Evolutionary conservation across 2,113 vertebrate genomes (phyloP).

Genomic region (Nothoprocta pentlandii): DNA sequence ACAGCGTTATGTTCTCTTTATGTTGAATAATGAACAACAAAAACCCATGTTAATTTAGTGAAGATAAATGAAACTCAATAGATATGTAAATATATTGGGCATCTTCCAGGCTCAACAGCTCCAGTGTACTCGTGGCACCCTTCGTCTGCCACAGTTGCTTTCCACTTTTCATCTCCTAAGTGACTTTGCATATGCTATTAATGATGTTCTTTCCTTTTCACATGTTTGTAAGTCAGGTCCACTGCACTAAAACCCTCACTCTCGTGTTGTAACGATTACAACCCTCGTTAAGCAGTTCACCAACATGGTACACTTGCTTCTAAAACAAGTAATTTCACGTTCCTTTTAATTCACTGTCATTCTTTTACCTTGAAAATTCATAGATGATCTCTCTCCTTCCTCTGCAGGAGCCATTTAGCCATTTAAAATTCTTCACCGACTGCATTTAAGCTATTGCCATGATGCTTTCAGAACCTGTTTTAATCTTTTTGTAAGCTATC

Average conservation of each 20-base stretch:
- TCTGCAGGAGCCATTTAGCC: background rate
- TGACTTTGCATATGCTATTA: background rate
- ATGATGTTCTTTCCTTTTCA: background rate
- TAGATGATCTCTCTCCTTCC: background rate
- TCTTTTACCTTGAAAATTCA: background rate
- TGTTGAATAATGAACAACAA: background rate
- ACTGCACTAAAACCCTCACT: background rate
- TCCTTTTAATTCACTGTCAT: background rate
- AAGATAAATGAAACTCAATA: background rate
- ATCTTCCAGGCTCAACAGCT: background rate
- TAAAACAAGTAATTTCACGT: background rate
- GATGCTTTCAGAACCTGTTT: background rate
- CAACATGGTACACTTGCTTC: background rate
- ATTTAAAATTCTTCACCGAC: background rate
- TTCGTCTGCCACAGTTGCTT: background rate
- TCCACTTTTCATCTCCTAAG: background rate
- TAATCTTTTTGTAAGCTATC: background rate
- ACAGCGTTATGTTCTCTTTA: background rate
- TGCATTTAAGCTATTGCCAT: background rate
- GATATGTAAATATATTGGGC: background rate
- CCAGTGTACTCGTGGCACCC: background rate
- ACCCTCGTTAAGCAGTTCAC: background rate
- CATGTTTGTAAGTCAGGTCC: background rate
- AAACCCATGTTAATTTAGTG: background rate
- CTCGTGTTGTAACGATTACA: background rate